These are phyloP conservation scores for Drosophila pectinifera DNA, from an alignment of 1,140 invertebrate species.

Conservation along the genomic window DNA sequence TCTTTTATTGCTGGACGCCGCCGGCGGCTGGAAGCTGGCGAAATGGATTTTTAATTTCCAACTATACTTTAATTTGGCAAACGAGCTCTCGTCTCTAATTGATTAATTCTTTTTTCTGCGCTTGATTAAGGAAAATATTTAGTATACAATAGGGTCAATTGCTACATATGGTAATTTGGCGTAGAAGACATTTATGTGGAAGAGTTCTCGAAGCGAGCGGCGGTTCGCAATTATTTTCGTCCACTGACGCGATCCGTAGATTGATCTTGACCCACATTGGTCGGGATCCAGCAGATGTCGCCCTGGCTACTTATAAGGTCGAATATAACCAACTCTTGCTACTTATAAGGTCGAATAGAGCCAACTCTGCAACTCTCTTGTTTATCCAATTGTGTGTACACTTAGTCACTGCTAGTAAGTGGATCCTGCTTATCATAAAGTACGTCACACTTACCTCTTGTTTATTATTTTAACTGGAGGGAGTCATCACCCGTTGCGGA, in stretches of 20 bases:
- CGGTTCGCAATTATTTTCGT: conserved; percentile 55
- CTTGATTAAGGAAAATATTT: conserved; percentile 78
- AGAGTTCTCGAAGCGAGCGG: conserved; percentile 28
- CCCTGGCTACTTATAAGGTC: neutral
- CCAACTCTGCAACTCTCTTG: neutral
- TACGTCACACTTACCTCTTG: neutral
- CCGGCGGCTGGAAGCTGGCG: conserved; percentile 20
- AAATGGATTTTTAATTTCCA: conserved; percentile 82
- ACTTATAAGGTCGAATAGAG: neutral
- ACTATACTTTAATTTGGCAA: conserved; percentile 79
- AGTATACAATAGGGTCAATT: conserved; percentile 76
- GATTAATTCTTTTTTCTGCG: conserved; percentile 77
- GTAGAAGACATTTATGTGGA: conserved; percentile 52
- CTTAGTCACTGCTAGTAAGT: neutral
- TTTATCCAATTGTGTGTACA: neutral
- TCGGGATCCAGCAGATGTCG: conserved; percentile 32
- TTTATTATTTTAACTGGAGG: neutral
- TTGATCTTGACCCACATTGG: conserved; percentile 55
- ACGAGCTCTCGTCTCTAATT: conserved; percentile 76
- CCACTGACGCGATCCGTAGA: conserved; percentile 59
- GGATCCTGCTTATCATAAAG: neutral
- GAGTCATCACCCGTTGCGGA: neutral
- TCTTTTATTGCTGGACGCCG: conserved; percentile 16
- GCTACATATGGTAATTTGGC: conserved; percentile 77
- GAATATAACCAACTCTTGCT: neutral